Evolutionary conservation across 2,113 vertebrate species (phyloP), one percentile per base, ranked within the genome.

Genomic region (Clarias magur): DNA sequence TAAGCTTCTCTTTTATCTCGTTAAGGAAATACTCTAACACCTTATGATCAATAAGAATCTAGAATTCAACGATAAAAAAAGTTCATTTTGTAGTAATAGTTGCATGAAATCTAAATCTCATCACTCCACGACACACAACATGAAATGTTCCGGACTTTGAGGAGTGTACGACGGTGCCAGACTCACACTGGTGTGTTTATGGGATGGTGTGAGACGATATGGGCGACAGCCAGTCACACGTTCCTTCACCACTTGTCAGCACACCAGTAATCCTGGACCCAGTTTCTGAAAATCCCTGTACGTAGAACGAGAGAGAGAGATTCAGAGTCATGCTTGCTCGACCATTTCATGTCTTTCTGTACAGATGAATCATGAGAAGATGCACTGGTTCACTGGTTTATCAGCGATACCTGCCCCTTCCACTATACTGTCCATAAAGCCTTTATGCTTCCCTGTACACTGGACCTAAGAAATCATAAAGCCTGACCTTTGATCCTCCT

Each of bases 181-280:
- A n/a, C 75, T 78, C 25, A 27, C 48, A 9, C 75, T 78, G 48
- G 75, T 23, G 78, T 80, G 56, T 80, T 13, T 56, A 56, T 7
- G 48, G 48, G 25, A 78, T 27, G 2, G 56, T 80, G 78, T 30
- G 78, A 80, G 78, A 80, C 78, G 56, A 5, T 13, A 60, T 80
- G 78, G 78, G 54, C 56, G 78, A 59, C 78, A 80, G 78, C 54
- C 78, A 80, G 54, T 80, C 78, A 80, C 78, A 80, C 78, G 60
- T 80, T 60, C 76, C 78, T 59, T 80, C 78, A 1, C 27, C 78
- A 80, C 56, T 59, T 59, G 59, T 59, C 9, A 59, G 16, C 54
- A 34, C 78, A 34, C 78, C 16, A 19, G 54, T 57, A 30, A 2
- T 79, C 30, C 76, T 76, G 48, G 11, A 16, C 23, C 16, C 17